phyloP scores from a whole-genome alignment of 2,888 invertebrate species.

The Globia sparganii region DNA sequence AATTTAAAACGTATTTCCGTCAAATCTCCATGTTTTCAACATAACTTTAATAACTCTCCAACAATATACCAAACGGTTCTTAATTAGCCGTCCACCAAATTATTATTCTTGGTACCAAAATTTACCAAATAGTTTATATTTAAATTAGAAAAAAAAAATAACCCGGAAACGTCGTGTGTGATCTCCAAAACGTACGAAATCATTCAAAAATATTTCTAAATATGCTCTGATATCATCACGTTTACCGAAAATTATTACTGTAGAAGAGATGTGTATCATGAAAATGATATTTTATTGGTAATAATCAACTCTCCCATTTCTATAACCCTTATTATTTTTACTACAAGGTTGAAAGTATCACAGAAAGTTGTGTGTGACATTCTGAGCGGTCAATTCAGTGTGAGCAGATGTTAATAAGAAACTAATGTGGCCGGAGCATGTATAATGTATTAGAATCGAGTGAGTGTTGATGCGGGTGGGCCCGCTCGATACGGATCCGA shows the following conservation, averaged over 20 bases:
- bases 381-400: constrained; percentile 70
- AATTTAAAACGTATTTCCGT: constrained; percentile 53
- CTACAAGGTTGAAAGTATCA: constrained; percentile 62
- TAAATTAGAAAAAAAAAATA: constrained; percentile 65
- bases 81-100: constrained; percentile 63
- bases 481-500: constrained; percentile 82
- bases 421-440: constrained; percentile 82
- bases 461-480: constrained; percentile 83
- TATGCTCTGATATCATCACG: constrained; percentile 80
- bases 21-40: constrained; percentile 54
- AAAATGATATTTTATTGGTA: constrained; percentile 81
- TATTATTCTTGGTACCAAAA: constrained; percentile 50
- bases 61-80: constrained; percentile 58
- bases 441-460: constrained; percentile 84
- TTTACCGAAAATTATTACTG: constrained; percentile 76
- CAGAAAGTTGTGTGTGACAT: constrained; percentile 52
- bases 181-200: constrained; percentile 72
- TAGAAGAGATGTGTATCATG: constrained; percentile 78
- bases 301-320: constrained; percentile 68
- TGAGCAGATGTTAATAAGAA: constrained; percentile 76
- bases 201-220: constrained; percentile 73
- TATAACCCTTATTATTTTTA: constrained; percentile 47
- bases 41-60: constrained; percentile 63
- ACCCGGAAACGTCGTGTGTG: constrained; percentile 86
- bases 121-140: constrained; percentile 66